Percentiles rank a stretch among this genome's conserved stretches.
phyloP scores from a whole-genome alignment of 2,888 invertebrate species.

The Ptilodon capucinus region DNA sequence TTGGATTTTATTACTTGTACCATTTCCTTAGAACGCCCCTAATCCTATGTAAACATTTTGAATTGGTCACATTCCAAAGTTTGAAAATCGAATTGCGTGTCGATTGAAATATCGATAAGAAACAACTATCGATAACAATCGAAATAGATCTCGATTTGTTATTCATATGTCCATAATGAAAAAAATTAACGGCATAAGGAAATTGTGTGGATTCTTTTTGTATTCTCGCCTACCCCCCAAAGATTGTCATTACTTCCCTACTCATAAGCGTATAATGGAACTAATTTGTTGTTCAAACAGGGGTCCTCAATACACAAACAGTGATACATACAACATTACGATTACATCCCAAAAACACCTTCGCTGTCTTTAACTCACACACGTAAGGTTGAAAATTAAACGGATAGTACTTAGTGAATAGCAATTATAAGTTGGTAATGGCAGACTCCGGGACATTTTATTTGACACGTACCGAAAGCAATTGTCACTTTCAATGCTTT shows the following conservation, averaged over 20 bases:
- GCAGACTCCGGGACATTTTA: constrained; percentile 61
- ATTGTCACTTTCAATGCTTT: constrained; percentile 58
- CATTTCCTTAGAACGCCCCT: constrained; percentile 27
- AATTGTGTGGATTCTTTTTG: constrained; percentile 27
- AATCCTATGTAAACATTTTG: constrained; percentile 26
- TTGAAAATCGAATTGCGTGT: background rate
- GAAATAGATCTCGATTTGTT: background rate
- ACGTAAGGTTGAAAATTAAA: constrained; percentile 27
- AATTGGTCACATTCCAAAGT: background rate
- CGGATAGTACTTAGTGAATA: constrained; percentile 1
- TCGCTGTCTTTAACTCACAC: background rate
- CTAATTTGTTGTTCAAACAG: constrained; percentile 82
- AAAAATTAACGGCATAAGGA: constrained; percentile 16
- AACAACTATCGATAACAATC: background rate
- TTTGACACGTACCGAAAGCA: constrained; percentile 72
- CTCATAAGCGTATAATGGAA: constrained; percentile 78
- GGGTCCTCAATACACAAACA: constrained; percentile 71
- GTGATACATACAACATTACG: constrained; percentile 28
- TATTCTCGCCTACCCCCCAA: constrained; percentile 37
- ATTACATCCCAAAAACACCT: background rate
- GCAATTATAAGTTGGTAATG: constrained; percentile 31
- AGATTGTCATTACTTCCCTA: constrained; percentile 58
- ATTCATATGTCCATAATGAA: too few species aligned
- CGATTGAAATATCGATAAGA: background rate
- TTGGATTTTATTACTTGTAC: constrained; percentile 37